Percentiles rank a stretch among this genome's conserved stretches.
These are phyloP conservation scores for Helicoverpa armigera DNA, from an alignment of 1,140 invertebrate genomes.

Conservation along the genomic window DNA sequence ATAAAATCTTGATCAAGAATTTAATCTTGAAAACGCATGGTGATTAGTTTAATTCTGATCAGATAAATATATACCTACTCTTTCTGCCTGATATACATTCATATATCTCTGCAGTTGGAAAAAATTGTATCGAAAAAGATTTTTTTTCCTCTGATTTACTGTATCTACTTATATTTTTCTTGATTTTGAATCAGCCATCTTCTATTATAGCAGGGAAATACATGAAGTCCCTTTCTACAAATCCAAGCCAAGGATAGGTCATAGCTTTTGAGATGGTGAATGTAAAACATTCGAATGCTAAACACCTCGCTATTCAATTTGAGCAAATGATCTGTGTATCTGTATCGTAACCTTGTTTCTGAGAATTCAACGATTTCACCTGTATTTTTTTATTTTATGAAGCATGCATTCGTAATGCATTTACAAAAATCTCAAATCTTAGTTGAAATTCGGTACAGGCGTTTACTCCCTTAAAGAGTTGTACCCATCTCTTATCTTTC, in stretches of 20 bases:
- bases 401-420: not conserved
- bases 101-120: too few relatives aligned
- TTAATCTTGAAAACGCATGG: not conserved
- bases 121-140: too few relatives aligned
- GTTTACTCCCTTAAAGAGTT: not conserved
- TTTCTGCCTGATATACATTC: too few relatives aligned
- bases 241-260: slow-evolving; percentile 43
- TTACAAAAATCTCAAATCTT: not conserved
- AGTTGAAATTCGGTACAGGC: not conserved
- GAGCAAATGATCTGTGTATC: slow-evolving; percentile 31
- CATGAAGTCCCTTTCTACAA: slow-evolving; percentile 28
- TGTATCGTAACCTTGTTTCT: slow-evolving; percentile 5
- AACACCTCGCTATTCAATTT: slow-evolving; percentile 18
- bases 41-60: too few relatives aligned
- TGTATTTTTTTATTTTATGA: not conserved
- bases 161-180: too few relatives aligned
- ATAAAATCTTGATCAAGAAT: not conserved
- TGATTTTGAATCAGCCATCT: slow-evolving; percentile 3
- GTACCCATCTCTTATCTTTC: not conserved
- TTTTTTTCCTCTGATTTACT: too few relatives aligned
- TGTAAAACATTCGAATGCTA: slow-evolving; percentile 7
- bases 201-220: slow-evolving; percentile 14
- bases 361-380: not conserved
- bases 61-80: too few relatives aligned
- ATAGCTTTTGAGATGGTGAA: slow-evolving; percentile 21